phyloP scores from a whole-genome alignment of 2,113 vertebrate species.

The Chaetura pelagica region DNA sequence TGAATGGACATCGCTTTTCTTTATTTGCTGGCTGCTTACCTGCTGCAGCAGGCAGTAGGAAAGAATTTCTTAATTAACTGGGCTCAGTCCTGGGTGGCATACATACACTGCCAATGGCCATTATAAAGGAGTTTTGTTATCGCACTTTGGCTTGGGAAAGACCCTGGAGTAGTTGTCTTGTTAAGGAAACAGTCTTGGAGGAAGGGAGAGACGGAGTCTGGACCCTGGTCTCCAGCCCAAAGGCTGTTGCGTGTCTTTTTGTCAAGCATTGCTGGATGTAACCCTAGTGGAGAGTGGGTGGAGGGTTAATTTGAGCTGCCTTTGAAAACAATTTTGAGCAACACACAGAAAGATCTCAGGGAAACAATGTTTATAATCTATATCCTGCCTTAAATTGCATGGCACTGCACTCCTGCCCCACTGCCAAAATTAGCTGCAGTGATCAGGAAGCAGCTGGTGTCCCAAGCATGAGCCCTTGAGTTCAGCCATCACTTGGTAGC shows the following conservation, averaged over 20 bases:
- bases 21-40: conserved; percentile 5
- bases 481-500: accelerated
- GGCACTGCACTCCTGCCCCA: neutral
- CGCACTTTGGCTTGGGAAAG: neutral
- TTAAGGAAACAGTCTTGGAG: neutral
- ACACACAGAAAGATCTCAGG: neutral
- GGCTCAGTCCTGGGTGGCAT: neutral
- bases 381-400: conserved; percentile 37
- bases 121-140: neutral
- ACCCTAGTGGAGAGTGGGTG: neutral
- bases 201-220: neutral
- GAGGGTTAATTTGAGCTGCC: neutral
- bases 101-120: neutral
- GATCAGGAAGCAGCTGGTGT: conserved; percentile 41
- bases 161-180: neutral
- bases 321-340: conserved; percentile 33
- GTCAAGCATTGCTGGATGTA: neutral
- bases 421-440: conserved; percentile 24
- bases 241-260: neutral
- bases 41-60: neutral
- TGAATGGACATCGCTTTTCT: conserved; percentile 8
- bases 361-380: conserved; percentile 42
- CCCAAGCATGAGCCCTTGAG: neutral
- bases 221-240: neutral
- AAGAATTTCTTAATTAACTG: neutral